phyloP scores from a whole-genome alignment of 2,797 vertebrate genomes.

The Picus viridis region DNA sequence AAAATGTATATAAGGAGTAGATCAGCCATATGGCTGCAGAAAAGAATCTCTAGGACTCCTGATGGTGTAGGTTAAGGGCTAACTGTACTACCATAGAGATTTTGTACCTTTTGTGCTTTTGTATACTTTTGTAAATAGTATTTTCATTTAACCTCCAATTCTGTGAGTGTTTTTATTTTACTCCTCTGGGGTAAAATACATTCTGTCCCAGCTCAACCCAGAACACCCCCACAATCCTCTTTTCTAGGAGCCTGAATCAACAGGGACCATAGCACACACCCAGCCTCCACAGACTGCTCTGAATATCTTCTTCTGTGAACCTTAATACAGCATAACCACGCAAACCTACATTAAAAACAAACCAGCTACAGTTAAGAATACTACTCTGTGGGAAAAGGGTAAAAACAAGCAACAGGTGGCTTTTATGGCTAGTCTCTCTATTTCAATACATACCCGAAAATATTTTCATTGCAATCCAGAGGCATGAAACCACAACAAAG shows the following conservation, averaged over 20 bases:
- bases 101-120: too few relatives aligned
- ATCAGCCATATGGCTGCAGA: background rate
- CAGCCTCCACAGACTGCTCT: background rate
- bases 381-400: background rate
- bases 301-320: background rate
- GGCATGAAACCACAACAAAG: slow-evolving; percentile 32
- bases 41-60: background rate
- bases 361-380: background rate
- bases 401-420: background rate
- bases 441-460: background rate
- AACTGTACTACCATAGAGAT: too few relatives aligned
- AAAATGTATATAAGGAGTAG: background rate
- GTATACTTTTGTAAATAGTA: too few relatives aligned
- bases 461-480: background rate
- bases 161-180: too few relatives aligned
- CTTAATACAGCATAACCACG: background rate
- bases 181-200: too few relatives aligned
- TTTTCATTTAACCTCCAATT: too few relatives aligned
- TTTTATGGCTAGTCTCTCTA: background rate
- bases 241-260: background rate
- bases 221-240: background rate
- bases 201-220: too few relatives aligned
- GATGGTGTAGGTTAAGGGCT: too few relatives aligned
- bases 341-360: background rate
- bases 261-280: background rate